These are phyloP conservation scores for Callorhinus ursinus DNA, from an alignment of 2,113 vertebrate species.

Conservation along the genomic window DNA sequence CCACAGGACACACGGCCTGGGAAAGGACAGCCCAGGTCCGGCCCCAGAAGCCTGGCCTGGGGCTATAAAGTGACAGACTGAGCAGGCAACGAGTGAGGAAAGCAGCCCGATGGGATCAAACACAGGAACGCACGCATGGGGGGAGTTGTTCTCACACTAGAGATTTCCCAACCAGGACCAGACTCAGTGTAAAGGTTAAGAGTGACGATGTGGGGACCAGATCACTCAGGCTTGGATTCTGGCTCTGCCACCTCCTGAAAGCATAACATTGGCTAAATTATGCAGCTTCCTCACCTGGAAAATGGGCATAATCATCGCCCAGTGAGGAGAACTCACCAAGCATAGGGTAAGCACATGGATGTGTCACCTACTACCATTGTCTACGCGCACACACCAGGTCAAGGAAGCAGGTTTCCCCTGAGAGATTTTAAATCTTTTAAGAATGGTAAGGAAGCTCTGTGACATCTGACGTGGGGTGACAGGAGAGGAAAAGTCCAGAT, in stretches of 20 bases:
- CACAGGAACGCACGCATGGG: accelerated
- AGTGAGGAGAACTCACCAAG: not conserved
- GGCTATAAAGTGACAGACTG: not conserved
- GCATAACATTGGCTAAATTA: accelerated
- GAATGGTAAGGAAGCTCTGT: not conserved
- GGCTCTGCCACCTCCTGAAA: not conserved
- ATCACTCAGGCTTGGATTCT: not conserved
- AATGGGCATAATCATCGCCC: not conserved
- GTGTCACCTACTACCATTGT: accelerated
- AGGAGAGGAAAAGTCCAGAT: not conserved
- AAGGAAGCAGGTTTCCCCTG: not conserved
- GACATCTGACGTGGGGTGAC: not conserved
- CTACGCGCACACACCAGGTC: not conserved
- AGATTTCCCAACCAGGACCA: not conserved
- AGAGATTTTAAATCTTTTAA: not conserved
- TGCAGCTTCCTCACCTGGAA: not conserved
- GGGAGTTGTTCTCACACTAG: accelerated
- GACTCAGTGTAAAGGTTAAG: not conserved
- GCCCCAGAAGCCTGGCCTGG: accelerated
- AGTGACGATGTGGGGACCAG: accelerated
- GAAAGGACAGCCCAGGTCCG: accelerated
- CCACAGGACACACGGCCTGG: accelerated
- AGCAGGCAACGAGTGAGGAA: not conserved
- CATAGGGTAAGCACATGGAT: accelerated
- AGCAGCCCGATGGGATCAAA: accelerated